These are phyloP conservation scores for Heptranchias perlo DNA, from an alignment of 2,113 vertebrate genomes.

Conservation along the genomic window DNA sequence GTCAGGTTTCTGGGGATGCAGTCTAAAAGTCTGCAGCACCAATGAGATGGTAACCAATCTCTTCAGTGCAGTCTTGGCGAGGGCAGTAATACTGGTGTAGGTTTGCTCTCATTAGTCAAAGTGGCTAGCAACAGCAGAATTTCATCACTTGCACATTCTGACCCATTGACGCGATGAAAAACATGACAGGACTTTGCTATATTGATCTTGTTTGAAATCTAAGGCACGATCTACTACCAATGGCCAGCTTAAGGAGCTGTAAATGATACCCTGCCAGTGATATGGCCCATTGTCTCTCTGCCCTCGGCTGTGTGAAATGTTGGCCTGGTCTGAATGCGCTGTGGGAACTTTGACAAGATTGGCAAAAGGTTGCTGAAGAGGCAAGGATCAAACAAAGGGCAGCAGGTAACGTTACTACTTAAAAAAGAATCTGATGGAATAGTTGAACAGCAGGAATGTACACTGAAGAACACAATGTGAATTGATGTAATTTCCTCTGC, in stretches of 20 bases:
- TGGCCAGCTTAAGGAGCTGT: conserved; percentile 57
- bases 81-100: not conserved
- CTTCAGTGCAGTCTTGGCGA: not conserved
- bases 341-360: not conserved
- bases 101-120: not conserved
- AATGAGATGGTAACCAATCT: not conserved
- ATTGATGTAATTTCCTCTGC: too few relatives aligned
- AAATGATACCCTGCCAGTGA: conserved; percentile 62
- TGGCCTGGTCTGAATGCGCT: not conserved
- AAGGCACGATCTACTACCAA: conserved; percentile 64
- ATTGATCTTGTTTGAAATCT: conserved; percentile 57
- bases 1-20: not conserved
- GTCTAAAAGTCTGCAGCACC: not conserved
- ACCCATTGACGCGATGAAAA: conserved; percentile 55
- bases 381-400: not conserved
- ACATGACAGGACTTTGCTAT: conserved; percentile 9
- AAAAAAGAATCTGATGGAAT: not conserved
- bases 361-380: not conserved
- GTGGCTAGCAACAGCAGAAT: not conserved
- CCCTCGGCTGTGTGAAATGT: not conserved
- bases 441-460: not conserved
- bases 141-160: conserved; percentile 40
- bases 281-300: conserved; percentile 58
- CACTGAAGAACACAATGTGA: too few relatives aligned
- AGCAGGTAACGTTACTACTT: not conserved